Evolutionary conservation across 92 coral and sea anemone genomes (phyloP).

Genomic region (Anthopleura xanthogrammica): DNA sequence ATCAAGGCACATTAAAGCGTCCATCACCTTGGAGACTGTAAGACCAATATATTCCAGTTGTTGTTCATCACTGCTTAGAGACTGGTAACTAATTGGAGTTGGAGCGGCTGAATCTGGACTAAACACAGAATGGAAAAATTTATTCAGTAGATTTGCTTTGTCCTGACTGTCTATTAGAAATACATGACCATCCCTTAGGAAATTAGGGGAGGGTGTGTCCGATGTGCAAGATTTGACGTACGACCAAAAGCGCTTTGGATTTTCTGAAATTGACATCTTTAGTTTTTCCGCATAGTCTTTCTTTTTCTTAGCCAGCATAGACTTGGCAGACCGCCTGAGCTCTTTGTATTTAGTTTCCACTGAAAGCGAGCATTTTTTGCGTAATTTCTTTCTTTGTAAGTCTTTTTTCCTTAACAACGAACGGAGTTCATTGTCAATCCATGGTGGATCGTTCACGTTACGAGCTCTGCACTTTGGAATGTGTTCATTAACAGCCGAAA

Average conservation of each 20-base stretch:
- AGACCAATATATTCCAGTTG: too few species aligned
- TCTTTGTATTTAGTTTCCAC: constrained; percentile 14
- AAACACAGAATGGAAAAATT: too few species aligned
- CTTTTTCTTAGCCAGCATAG: constrained; percentile 36
- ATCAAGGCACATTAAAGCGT: too few species aligned
- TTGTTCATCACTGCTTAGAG: too few species aligned
- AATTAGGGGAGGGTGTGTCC: constrained; percentile 4
- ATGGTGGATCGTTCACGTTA: constrained; percentile 44
- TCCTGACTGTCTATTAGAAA: constrained; percentile 5
- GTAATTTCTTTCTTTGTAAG: constrained; percentile 36
- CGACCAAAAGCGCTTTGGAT: constrained; percentile 53
- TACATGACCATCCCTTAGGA: constrained; percentile 40
- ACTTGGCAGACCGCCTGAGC: constrained; percentile 32
- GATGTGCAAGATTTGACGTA: constrained; percentile 32
- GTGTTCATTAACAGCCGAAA: constrained; percentile 58
- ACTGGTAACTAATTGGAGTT: too few species aligned
- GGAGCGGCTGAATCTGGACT: too few species aligned
- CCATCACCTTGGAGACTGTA: too few species aligned
- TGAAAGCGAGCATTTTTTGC: background rate
- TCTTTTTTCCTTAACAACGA: constrained; percentile 40
- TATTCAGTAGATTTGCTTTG: too few species aligned
- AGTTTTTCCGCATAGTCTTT: constrained; percentile 33
- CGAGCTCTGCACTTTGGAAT: constrained; percentile 42
- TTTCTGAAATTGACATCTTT: constrained; percentile 26
- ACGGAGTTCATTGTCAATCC: constrained; percentile 59